Evolutionary conservation across 2,888 invertebrate genomes (phyloP).

Genomic region (Lissonota sp.): DNA sequence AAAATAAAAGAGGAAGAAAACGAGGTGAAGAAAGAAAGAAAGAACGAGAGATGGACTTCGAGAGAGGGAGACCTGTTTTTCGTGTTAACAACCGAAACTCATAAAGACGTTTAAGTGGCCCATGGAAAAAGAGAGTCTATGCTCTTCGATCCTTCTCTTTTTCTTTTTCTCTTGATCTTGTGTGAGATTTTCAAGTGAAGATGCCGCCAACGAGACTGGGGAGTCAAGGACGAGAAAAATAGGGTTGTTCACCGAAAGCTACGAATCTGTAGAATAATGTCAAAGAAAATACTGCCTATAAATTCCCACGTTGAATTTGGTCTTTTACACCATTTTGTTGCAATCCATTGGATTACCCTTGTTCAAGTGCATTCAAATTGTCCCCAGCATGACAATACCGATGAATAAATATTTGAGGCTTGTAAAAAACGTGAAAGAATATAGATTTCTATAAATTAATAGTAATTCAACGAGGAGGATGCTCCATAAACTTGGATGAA

Average conservation of each 20-base stretch:
- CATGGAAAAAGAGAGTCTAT: slow-evolving; percentile 65
- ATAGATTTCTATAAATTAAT: too few relatives aligned
- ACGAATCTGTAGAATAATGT: slow-evolving; percentile 1
- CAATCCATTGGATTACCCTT: too few relatives aligned
- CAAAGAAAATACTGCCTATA: too few relatives aligned
- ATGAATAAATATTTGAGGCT: too few relatives aligned
- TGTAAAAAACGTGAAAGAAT: too few relatives aligned
- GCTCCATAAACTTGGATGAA: too few relatives aligned
- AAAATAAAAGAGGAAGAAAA: slow-evolving; percentile 17
- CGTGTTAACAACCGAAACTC: slow-evolving; percentile 83
- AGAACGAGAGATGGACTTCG: slow-evolving; percentile 36
- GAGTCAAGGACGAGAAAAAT: slow-evolving; percentile 72
- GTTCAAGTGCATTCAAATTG: too few relatives aligned
- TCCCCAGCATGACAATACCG: too few relatives aligned
- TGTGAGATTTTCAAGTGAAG: slow-evolving; percentile 63
- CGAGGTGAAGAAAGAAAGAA: slow-evolving; percentile 21
- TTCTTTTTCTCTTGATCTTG: slow-evolving; percentile 45
- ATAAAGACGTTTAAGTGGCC: slow-evolving; percentile 82
- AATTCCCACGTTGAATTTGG: too few relatives aligned
- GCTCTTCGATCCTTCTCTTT: slow-evolving; percentile 39
- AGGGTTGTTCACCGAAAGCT: slow-evolving; percentile 75
- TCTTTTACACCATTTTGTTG: too few relatives aligned
- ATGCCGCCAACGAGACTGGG: slow-evolving; percentile 63
- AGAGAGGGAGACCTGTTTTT: slow-evolving; percentile 75
- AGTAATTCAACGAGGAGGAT: too few relatives aligned